Evolutionary conservation across 2,888 invertebrate species (phyloP), one percentile per base, ranked within the genome.

Genomic region (Lasioglossum figueresi): DNA sequence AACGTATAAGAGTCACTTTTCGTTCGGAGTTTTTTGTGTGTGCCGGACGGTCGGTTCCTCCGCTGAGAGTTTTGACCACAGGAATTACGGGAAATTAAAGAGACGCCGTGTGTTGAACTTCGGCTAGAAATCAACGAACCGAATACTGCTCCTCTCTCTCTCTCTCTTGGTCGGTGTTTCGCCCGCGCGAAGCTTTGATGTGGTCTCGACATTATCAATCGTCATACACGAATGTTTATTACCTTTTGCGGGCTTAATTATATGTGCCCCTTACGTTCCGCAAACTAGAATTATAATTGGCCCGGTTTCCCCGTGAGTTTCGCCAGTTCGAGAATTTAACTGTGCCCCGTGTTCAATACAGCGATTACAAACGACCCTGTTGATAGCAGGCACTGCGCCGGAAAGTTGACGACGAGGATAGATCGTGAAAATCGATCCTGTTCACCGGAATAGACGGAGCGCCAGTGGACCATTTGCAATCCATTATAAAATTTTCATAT

Each of bases 221-320:
- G 59, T 43, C 43, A 4, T 43, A 48, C n/a, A 48, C n/a, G 34
- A 45, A 63, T 80, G 37, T 76, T 72, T 73, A 79, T 76, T 81
- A 63, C 43, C 23, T 5, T 16, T 76, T 19, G 37, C 23, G 37
- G 56, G 3, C 37, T 74, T 80, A 56, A 71, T 63, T 63, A 66
- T 70, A 70, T 12, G 37, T 14, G 23, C 19, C 70, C 23, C 37
- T 70, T 37, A 40, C 70, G n/a, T 70, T 70, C 19, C 70, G 37
- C 70, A 23, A 40, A 70, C 70, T 70, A 40, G 10, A 40, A 70
- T 70, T 40, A 70, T 40, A 70, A 70, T 70, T 70, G 40, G 68
- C 68, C 23, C n/a, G 40, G 68, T 37, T 70, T 70, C 23, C 37
- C 37, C 23, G n/a, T n/a, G 23, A 23, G 23, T n/a, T 40, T 40